A percentile compares a stretch with the other conserved stretches of the same genome.
These are phyloP conservation scores for Porphyrio hochstetteri DNA, from an alignment of 2,113 vertebrate species.

Conservation along the genomic window DNA sequence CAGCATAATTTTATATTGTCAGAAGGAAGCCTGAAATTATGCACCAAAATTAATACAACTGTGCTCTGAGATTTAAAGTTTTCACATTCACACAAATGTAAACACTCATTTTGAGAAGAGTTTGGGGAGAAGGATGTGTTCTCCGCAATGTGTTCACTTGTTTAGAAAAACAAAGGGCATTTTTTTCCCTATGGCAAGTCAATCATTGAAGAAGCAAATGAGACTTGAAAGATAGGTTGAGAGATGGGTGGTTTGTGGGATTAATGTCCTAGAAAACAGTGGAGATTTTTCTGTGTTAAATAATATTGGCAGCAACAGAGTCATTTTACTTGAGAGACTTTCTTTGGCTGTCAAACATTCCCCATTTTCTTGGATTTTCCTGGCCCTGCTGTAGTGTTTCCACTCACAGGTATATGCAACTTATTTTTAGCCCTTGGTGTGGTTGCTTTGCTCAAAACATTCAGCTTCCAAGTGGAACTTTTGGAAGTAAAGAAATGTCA, in stretches of 20 bases:
- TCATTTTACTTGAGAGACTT: not conserved
- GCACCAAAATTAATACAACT: not conserved
- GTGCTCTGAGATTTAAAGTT: not conserved
- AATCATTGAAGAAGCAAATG: not conserved
- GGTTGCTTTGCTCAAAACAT: not conserved
- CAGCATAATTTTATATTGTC: conserved; percentile 21
- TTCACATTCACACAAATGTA: not conserved
- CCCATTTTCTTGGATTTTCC: conserved; percentile 12
- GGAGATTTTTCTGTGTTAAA: conserved; percentile 3
- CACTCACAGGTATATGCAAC: conserved; percentile 2
- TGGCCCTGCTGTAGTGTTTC: not conserved
- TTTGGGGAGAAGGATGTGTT: not conserved
- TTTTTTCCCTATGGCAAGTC: not conserved
- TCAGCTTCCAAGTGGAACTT: not conserved
- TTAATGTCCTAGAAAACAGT: not conserved
- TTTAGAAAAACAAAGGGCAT: not conserved
- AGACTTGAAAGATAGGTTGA: not conserved
- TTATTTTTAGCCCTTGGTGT: conserved; percentile 16
- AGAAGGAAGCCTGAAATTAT: conserved; percentile 9
- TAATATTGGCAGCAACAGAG: not conserved
- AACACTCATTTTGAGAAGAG: not conserved
- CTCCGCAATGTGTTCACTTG: not conserved
- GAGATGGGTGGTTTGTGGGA: not conserved
- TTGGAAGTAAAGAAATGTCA: not conserved
- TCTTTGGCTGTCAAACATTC: not conserved